Base-by-base conservation (phyloP, 2,888 invertebrate species). In the Napeogenes sylphis region DNA sequence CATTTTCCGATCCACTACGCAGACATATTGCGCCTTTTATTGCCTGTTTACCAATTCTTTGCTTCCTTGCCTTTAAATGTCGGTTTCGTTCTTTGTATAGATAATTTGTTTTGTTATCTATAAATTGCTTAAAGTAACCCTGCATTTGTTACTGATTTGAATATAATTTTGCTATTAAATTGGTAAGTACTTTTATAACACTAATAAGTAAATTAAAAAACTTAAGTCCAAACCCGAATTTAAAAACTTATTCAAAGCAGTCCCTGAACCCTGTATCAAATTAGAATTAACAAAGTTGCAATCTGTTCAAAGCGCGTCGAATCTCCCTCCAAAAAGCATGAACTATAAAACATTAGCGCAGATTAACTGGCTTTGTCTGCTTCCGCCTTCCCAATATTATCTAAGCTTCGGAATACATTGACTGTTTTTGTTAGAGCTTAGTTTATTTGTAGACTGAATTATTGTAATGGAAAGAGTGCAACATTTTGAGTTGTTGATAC, bases 1-100 rank as follows among this genome's bases (percentile, higher is more conserved):
- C 79, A 87, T 87, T 87, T 87, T 86, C 84, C 85, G 73, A 82
- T 61, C 80, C 85, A 85, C 82, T 83, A 78, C 73, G 56, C 76
- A 71, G 71, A 73, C 76, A 79, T 78, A 80, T 80, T 80, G 81
- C 75, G 68, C 67, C 73, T 79, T 81, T 84, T 82, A 78, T 82
- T 75, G 75, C 65, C 68, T 51, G 74, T 71, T 75, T 70, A 70
- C 72, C 70, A 71, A 68, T 72, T 69, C 66, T 71, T 63, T 65
- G 66, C 64, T 66, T 70, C 63, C 63, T 68, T 66, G 66, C 65
- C 67, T 68, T 64, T 65, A 63, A 68, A 68, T 55, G 56, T 59
- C 42, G 32, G 57, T 65, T 61, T 56, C 51, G 38, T 56, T 38
- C 14, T n/a, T 33, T 54, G 42, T 60, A 54, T 56, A 57, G 54